Conservation (phyloP, 2,113 vertebrate species). For the Microtus pennsylvanicus region DNA sequence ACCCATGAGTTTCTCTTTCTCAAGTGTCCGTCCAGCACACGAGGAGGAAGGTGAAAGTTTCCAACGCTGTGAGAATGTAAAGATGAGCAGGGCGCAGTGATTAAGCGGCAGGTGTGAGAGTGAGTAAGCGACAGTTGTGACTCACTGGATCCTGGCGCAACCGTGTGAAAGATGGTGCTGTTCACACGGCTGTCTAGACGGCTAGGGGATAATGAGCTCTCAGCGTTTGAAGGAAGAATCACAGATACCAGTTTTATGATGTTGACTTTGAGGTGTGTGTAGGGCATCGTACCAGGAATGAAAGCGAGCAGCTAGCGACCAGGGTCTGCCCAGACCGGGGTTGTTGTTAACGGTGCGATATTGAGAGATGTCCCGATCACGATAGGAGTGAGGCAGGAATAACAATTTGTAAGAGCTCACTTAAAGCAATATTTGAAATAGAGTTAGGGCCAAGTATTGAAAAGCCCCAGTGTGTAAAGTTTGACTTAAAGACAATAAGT, state of each 20-base stretch:
- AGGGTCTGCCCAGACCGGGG: neutral
- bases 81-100: neutral
- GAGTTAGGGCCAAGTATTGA: neutral
- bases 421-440: neutral
- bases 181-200: neutral
- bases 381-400: neutral
- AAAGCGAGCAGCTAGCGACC: neutral
- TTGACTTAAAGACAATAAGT: neutral
- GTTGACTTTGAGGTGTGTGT: neutral
- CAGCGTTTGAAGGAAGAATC: neutral
- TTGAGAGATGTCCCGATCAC: neutral
- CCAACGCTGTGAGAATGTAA: neutral
- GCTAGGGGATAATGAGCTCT: neutral
- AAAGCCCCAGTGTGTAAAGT: neutral
- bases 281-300: neutral
- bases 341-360: neutral
- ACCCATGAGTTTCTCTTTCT: neutral
- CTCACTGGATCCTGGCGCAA: neutral
- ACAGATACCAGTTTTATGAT: neutral
- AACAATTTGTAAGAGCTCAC: neutral
- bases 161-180: neutral
- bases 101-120: neutral
- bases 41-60: neutral
- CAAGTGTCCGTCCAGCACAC: neutral
- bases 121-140: neutral